phyloP scores from a whole-genome alignment of 1,140 invertebrate species.

The Acyrthosiphon pisum region DNA sequence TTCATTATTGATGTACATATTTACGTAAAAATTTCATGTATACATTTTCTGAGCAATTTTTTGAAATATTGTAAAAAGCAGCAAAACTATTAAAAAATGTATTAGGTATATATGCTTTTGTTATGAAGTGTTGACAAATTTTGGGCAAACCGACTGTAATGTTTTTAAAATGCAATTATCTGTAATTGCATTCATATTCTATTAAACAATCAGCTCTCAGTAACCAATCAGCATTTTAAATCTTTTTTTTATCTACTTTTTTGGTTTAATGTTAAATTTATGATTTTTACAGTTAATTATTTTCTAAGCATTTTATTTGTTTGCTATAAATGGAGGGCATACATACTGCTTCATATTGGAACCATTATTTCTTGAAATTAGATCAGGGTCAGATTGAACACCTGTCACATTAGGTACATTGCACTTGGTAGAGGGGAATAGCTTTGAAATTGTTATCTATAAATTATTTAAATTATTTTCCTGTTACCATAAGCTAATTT shows the following conservation, averaged over 20 bases:
- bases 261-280: background rate
- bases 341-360: background rate
- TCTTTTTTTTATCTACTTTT: background rate
- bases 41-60: too few species aligned
- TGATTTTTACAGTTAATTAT: background rate
- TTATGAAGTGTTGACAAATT: too few species aligned
- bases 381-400: constrained; percentile 10
- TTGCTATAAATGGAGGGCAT: background rate
- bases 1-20: too few species aligned
- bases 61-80: too few species aligned
- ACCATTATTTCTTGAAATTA: constrained; percentile 8
- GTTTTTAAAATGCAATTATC: background rate
- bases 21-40: background rate
- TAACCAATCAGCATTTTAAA: too few species aligned
- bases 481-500: background rate
- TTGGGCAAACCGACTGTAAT: background rate
- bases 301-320: background rate
- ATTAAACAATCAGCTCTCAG: too few species aligned
- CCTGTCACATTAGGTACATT: background rate
- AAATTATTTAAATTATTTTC: constrained; percentile 19
- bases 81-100: too few species aligned
- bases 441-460: background rate
- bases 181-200: too few species aligned
- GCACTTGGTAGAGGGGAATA: background rate
- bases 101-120: too few species aligned